Percentiles rank a stretch among this genome's conserved stretches.
These are phyloP conservation scores for Ridgeia piscesae DNA, from an alignment of 1,140 invertebrate genomes.

Conservation along the genomic window DNA sequence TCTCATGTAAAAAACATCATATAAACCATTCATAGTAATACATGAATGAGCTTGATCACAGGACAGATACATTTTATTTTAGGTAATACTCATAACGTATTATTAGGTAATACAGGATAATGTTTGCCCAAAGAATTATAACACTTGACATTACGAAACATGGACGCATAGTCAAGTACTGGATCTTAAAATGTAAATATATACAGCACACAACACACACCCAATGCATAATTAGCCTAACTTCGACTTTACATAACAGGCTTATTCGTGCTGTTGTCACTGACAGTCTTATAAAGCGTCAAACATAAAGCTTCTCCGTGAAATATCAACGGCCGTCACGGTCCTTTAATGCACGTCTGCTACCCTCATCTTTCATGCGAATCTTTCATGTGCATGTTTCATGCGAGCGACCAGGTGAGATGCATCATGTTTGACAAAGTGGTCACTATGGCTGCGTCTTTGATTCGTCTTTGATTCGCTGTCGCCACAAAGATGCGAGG, in stretches of 20 bases:
- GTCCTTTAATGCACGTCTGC: background rate
- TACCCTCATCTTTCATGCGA: background rate
- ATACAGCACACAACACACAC: background rate
- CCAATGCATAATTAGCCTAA: background rate
- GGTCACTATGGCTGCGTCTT: background rate
- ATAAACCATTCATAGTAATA: no score
- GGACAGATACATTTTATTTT: no score
- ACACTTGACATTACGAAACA: background rate
- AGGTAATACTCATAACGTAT: no score
- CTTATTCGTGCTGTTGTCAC: background rate
- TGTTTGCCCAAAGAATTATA: background rate
- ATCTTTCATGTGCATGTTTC: background rate
- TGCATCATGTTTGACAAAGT: background rate
- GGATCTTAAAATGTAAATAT: background rate
- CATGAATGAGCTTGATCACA: no score
- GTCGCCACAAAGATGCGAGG: background rate
- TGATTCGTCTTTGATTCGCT: no score
- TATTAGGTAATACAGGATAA: no score
- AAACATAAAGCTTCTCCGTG: background rate
- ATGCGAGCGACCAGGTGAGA: background rate
- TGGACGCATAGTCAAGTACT: background rate
- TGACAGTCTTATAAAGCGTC: background rate
- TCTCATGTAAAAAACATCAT: no score
- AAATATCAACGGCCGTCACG: background rate
- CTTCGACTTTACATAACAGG: background rate